phyloP scores from a whole-genome alignment of 2,113 vertebrate species.

The Nesoenas mayeri region DNA sequence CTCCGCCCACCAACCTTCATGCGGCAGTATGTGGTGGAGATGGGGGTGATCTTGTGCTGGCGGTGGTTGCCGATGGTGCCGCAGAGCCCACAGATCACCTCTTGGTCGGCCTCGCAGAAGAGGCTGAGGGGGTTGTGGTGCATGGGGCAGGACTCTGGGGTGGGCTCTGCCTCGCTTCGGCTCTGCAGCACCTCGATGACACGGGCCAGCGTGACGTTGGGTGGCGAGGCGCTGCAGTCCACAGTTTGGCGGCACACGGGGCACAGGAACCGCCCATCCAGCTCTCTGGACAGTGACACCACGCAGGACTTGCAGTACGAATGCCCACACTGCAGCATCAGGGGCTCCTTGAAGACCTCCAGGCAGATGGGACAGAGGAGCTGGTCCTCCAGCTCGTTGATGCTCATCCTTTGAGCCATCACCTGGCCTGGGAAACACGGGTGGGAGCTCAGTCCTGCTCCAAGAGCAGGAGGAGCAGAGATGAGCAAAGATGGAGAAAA shows the following conservation, averaged over 20 bases:
- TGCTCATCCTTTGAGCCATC: constrained; percentile 76
- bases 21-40: constrained; percentile 79
- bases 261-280: constrained; percentile 72
- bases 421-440: not conserved
- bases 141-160: constrained; percentile 56
- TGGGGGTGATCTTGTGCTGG: constrained; percentile 78
- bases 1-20: constrained; percentile 78
- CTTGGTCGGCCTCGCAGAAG: constrained; percentile 84
- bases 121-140: constrained; percentile 85
- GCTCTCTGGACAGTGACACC: constrained; percentile 68
- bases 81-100: constrained; percentile 84
- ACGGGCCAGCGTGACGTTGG: constrained; percentile 76
- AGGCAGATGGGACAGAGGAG: constrained; percentile 83
- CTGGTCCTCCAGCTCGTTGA: constrained; percentile 76
- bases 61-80: constrained; percentile 83
- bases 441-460: not conserved
- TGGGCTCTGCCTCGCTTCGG: constrained; percentile 35
- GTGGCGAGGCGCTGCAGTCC: constrained; percentile 72
- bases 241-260: constrained; percentile 78
- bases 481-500: not conserved
- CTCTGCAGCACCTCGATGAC: constrained; percentile 76
- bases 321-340: constrained; percentile 84
- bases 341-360: constrained; percentile 82
- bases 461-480: not conserved
- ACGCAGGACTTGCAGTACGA: constrained; percentile 81